Evolutionary conservation across 2,113 vertebrate genomes (phyloP).

Genomic region (Canis aureus): DNA sequence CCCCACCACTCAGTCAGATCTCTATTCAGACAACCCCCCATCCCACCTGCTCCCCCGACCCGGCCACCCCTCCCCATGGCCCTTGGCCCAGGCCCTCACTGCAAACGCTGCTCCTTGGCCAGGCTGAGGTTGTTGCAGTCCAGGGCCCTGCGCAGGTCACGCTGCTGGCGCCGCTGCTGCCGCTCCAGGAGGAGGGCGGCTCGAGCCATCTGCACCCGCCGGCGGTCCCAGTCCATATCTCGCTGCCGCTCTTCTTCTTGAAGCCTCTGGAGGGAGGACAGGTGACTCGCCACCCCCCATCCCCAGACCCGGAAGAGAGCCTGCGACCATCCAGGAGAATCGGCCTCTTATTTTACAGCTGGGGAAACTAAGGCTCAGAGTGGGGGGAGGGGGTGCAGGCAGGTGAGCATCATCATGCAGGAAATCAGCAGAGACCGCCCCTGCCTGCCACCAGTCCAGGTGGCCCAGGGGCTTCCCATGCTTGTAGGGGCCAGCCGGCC

Average conservation of each 20-base stretch:
- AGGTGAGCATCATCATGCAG: background rate
- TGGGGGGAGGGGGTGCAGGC: no score
- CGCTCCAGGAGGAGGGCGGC: slow-evolving; percentile 87
- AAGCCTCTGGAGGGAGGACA: slow-evolving; percentile 82
- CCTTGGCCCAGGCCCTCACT: slow-evolving; percentile 82
- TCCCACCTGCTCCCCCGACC: fast-evolving
- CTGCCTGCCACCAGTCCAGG: no score
- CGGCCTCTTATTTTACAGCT: background rate
- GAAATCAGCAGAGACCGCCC: background rate
- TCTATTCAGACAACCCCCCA: fast-evolving
- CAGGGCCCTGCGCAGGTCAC: slow-evolving; percentile 84
- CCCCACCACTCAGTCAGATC: background rate
- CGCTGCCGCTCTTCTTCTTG: slow-evolving; percentile 84
- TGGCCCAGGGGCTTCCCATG: background rate
- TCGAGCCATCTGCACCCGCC: slow-evolving; percentile 79
- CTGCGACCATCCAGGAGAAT: fast-evolving
- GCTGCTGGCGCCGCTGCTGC: slow-evolving; percentile 80
- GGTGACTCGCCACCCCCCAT: fast-evolving
- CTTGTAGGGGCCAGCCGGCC: background rate
- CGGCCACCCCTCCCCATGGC: fast-evolving
- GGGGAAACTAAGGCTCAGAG: slow-evolving; percentile 19
- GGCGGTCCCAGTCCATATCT: slow-evolving; percentile 84
- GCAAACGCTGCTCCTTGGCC: slow-evolving; percentile 85
- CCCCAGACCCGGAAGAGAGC: no score
- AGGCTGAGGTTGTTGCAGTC: slow-evolving; percentile 89